These are phyloP conservation scores for Clivina fossor DNA, from an alignment of 2,888 invertebrate species.

Conservation along the genomic window DNA sequence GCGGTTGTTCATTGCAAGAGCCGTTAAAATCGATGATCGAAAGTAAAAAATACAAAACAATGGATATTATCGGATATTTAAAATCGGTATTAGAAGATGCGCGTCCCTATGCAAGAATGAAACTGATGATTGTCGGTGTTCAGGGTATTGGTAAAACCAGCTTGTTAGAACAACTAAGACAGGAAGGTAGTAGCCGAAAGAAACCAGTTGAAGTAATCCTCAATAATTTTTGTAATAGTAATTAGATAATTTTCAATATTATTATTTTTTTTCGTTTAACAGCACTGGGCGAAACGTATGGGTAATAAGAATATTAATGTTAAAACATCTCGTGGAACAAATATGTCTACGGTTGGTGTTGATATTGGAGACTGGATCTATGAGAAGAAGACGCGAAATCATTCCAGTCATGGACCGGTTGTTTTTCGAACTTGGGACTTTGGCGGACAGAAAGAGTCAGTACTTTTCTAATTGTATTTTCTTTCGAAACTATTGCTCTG, in stretches of 20 bases:
- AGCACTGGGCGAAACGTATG: conserved; percentile 96
- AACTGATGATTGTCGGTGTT: conserved; percentile 93
- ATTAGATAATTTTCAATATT: conserved; percentile 20
- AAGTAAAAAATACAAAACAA: conserved; percentile 90
- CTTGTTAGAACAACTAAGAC: conserved; percentile 81
- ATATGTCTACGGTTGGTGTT: conserved; percentile 95
- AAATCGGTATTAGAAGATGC: conserved; percentile 89
- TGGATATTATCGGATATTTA: conserved; percentile 91
- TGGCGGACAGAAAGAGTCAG: conserved; percentile 91
- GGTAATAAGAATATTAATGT: conserved; percentile 82
- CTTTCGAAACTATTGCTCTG: conserved; percentile 1
- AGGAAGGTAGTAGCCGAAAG: conserved; percentile 78
- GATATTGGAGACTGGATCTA: conserved; percentile 96
- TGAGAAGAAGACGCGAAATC: conserved; percentile 79
- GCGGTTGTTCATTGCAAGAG: conserved; percentile 85
- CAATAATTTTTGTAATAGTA: no score
- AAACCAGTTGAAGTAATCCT: conserved; percentile 64
- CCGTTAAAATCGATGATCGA: conserved; percentile 89
- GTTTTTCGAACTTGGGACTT: conserved; percentile 98
- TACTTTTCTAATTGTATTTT: conserved; percentile 33
- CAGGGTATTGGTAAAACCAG: conserved; percentile 90
- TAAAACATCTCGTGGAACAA: conserved; percentile 73
- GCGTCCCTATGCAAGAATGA: conserved; percentile 90
- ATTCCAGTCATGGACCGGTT: conserved; percentile 76
- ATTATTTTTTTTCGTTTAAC: conserved; percentile 13